These are phyloP conservation scores for Drosophila siamana DNA, from an alignment of 2,888 invertebrate genomes.

Conservation along the genomic window DNA sequence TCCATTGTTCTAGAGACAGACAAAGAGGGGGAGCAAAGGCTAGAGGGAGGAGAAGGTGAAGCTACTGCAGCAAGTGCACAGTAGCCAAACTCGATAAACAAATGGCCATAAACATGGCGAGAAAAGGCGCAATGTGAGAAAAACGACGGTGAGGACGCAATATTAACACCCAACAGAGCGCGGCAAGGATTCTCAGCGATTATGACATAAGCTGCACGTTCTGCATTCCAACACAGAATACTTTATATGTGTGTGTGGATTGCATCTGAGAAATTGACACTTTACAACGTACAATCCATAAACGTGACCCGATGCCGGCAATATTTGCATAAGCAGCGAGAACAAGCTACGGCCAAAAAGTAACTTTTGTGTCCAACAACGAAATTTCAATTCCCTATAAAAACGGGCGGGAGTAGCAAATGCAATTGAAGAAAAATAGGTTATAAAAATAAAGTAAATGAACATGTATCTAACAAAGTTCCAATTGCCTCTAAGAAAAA, in stretches of 20 bases:
- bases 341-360: slow-evolving; percentile 21
- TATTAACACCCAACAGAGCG: slow-evolving; percentile 71
- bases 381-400: slow-evolving; percentile 43
- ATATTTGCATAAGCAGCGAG: slow-evolving; percentile 71
- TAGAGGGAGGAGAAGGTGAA: neutral
- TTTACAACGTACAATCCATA: slow-evolving; percentile 74
- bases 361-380: neutral
- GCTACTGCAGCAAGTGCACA: slow-evolving; percentile 61
- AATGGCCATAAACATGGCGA: slow-evolving; percentile 67
- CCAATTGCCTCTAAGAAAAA: too few species aligned
- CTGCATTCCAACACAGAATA: slow-evolving; percentile 48
- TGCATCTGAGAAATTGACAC: slow-evolving; percentile 79
- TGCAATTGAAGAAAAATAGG: too few species aligned
- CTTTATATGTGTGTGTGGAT: slow-evolving; percentile 25
- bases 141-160: slow-evolving; percentile 37
- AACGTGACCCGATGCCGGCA: slow-evolving; percentile 73
- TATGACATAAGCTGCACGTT: slow-evolving; percentile 80
- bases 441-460: too few species aligned
- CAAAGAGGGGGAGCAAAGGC: neutral
- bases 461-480: too few species aligned
- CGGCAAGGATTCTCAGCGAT: slow-evolving; percentile 60
- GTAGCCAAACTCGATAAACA: slow-evolving; percentile 65
- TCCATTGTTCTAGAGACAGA: slow-evolving; percentile 65
- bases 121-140: slow-evolving; percentile 69
- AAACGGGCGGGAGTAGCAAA: neutral